Evolutionary conservation across 2,113 vertebrate genomes (phyloP), one percentile per base, ranked within the genome.

Genomic region (Protobothrops flavoviridis): DNA sequence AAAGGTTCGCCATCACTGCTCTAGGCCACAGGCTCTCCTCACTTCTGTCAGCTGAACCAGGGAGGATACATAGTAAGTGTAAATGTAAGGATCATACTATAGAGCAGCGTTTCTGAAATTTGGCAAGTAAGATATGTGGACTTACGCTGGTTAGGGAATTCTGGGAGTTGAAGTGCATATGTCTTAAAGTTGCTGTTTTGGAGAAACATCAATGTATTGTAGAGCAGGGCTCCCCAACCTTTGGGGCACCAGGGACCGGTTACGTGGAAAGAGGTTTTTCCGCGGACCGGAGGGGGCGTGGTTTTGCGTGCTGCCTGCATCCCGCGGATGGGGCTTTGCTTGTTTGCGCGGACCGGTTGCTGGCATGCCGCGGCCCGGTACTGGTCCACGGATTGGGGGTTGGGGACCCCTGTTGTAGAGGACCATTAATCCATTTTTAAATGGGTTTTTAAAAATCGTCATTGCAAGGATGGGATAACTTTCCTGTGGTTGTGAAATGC

Each of bases 231-330:
- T 48, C 45, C 45, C 45, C 45, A 48, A 48, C 45, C 45, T 48
- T 48, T 48, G 6, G 45, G 45, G 5, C 45, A 48, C 45, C 45
- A 48, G 45, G 48, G 48, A 50, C 48, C 1, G 48, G 48, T 50
- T 50, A 50, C 7, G 48, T 8, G 48, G 48, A 50, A 1, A 50
- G 48, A 50, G 48, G 48, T 9, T 50, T 48, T 48, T 48, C 48
- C 7, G 0, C 5, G 0, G 6, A 45, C 45, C 5, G 4, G 45
- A 45, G 7, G 48, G 7, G 7, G 48, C 1, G 8, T 50, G 48
- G 48, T 50, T 50, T 50, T 50, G 48, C 8, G 48, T 50, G 7
- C 48, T 50, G 48, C 48, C 48, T 50, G 7, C 48, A 50, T 50
- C 48, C 48, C 8, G 48, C 1, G 7, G 7, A 50, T 50, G 7